These are phyloP conservation scores for Caranx ignobilis DNA, from an alignment of 2,113 vertebrate genomes.

Conservation along the genomic window DNA sequence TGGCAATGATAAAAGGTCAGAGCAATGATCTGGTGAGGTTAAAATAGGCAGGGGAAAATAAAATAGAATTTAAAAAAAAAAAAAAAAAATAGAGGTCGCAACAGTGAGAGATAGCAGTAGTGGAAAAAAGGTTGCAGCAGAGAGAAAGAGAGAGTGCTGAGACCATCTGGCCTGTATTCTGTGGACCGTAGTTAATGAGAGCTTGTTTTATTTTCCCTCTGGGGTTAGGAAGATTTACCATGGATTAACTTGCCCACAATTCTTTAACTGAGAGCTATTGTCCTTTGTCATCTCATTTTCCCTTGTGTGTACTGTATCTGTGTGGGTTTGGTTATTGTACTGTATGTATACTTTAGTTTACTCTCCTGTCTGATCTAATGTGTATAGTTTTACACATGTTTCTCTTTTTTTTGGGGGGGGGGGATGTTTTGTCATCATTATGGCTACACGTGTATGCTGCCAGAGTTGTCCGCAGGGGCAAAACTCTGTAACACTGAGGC, in stretches of 20 bases:
- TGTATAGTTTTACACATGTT: conserved; percentile 29
- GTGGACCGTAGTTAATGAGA: conserved; percentile 78
- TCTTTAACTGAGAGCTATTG: conserved; percentile 73
- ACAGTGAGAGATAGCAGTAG: conserved; percentile 15
- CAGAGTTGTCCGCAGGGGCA: conserved; percentile 25
- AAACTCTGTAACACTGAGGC: conserved; percentile 26
- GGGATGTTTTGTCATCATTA: conserved; percentile 6
- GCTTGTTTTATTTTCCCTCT: conserved; percentile 81
- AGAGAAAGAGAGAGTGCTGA: conserved; percentile 42
- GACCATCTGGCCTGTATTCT: conserved; percentile 82
- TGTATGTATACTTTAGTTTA: conserved; percentile 13
- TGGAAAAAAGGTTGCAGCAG: conserved; percentile 32
- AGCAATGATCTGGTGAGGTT: background rate
- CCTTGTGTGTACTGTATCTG: conserved; percentile 29
- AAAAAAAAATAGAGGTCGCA: conserved; percentile 13
- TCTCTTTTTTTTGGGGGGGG: background rate
- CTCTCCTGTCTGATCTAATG: conserved; percentile 14
- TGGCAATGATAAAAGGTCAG: background rate
- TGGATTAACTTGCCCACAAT: conserved; percentile 81
- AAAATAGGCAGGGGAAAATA: background rate
- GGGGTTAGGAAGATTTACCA: conserved; percentile 83
- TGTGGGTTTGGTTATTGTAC: conserved; percentile 38
- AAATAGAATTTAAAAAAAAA: background rate
- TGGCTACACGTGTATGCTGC: conserved; percentile 3
- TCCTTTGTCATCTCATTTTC: conserved; percentile 66